These are phyloP conservation scores for Saxidomus purpurata DNA, from an alignment of 1,140 invertebrate genomes.

Conservation along the genomic window DNA sequence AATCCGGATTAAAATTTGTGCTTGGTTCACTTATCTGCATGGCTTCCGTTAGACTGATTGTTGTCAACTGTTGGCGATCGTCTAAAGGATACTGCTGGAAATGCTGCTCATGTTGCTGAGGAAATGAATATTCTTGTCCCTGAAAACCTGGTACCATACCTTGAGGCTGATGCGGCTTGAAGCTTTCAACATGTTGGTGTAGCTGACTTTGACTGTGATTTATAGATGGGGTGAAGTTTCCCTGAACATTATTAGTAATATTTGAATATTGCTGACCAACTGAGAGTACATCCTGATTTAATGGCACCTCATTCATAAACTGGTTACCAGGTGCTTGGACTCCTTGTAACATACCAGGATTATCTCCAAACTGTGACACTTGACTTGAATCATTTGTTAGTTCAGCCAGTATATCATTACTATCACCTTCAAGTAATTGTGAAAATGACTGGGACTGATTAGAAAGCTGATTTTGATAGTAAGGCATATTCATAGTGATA, in stretches of 20 bases:
- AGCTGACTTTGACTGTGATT: neutral
- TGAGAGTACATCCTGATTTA: neutral
- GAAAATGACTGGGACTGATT: constrained; percentile 36
- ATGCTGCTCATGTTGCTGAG: neutral
- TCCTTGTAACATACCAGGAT: neutral
- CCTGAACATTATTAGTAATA: neutral
- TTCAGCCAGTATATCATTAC: constrained; percentile 20
- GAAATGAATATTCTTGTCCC: neutral
- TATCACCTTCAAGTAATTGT: constrained; percentile 37
- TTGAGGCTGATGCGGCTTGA: neutral
- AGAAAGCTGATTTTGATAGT: neutral
- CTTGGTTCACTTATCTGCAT: constrained; percentile 50
- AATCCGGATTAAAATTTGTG: constrained; percentile 12
- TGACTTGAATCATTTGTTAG: neutral
- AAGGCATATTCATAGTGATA: constrained; percentile 32
- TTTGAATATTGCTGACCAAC: neutral
- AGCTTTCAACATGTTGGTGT: neutral
- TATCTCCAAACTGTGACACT: neutral
- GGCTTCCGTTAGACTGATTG: constrained; percentile 32
- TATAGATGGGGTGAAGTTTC: neutral
- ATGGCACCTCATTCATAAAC: neutral
- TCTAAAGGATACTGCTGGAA: neutral
- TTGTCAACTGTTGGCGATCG: neutral
- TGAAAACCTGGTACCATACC: neutral
- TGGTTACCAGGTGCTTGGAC: neutral